These are phyloP conservation scores for Crocallis elinguaria DNA, from an alignment of 2,888 invertebrate genomes.

Conservation along the genomic window DNA sequence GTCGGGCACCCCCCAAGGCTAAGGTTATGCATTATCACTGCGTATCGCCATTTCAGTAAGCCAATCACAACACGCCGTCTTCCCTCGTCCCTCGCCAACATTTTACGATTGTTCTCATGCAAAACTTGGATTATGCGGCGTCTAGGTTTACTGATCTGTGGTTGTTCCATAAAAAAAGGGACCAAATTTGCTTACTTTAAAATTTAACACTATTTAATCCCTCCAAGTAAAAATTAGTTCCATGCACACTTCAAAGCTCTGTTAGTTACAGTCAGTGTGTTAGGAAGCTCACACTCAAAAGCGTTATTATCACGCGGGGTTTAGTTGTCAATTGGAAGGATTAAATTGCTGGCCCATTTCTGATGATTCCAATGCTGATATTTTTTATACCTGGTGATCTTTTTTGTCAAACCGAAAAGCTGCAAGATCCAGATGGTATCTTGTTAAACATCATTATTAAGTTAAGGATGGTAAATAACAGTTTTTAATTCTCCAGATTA, in stretches of 20 bases:
- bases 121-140: too few relatives aligned
- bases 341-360: not conserved
- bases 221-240: constrained; percentile 32
- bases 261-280: constrained; percentile 39
- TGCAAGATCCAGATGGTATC: not conserved
- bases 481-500: not conserved
- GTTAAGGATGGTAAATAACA: not conserved
- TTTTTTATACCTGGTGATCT: not conserved
- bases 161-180: too few relatives aligned
- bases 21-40: too few relatives aligned
- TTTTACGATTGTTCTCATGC: too few relatives aligned
- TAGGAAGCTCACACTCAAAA: constrained; percentile 40
- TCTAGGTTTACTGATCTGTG: too few relatives aligned
- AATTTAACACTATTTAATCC: not conserved
- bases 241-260: constrained; percentile 44
- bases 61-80: too few relatives aligned
- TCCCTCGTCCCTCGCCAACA: too few relatives aligned
- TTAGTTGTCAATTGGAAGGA: constrained; percentile 7
- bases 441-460: not conserved
- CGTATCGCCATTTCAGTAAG: too few relatives aligned
- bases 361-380: not conserved
- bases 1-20: too few relatives aligned
- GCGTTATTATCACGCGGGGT: constrained; percentile 11
- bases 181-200: too few relatives aligned
- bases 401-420: not conserved